phyloP scores from a whole-genome alignment of 1,140 invertebrate genomes.

The Magallana gigas region DNA sequence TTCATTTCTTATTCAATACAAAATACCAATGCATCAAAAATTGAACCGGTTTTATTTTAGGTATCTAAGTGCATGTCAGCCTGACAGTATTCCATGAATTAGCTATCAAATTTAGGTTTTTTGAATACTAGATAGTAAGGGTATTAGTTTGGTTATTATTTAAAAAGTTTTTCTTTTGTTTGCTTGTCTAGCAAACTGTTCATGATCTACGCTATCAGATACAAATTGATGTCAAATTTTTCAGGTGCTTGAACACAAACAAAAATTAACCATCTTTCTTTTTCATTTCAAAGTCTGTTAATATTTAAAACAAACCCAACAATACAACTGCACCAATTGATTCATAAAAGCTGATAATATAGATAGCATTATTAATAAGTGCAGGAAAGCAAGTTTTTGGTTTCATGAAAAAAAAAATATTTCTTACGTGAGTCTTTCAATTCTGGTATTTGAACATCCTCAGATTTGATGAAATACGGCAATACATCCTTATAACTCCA shows the following conservation, averaged over 20 bases:
- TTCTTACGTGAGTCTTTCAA: constrained; percentile 87
- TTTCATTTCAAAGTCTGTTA: too few species aligned
- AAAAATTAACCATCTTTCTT: too few species aligned
- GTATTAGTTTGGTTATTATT: not conserved
- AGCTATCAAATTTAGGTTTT: not conserved
- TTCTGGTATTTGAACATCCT: not conserved
- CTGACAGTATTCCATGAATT: not conserved
- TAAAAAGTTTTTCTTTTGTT: too few species aligned
- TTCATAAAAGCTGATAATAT: not conserved
- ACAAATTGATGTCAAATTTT: too few species aligned
- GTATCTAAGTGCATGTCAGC: not conserved
- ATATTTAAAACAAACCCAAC: not conserved
- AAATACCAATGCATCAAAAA: not conserved
- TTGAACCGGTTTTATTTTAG: not conserved
- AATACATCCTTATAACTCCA: constrained; percentile 92
- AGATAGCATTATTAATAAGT: not conserved
- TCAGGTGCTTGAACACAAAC: too few species aligned
- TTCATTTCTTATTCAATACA: not conserved
- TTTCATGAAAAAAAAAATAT: too few species aligned
- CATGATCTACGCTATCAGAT: too few species aligned
- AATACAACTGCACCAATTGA: not conserved
- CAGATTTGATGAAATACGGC: constrained; percentile 84
- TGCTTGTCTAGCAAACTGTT: too few species aligned
- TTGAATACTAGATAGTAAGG: not conserved
- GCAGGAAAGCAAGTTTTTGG: not conserved